Base-by-base conservation (phyloP, 2,888 invertebrate genomes). In the Chrysodeixis includens region DNA sequence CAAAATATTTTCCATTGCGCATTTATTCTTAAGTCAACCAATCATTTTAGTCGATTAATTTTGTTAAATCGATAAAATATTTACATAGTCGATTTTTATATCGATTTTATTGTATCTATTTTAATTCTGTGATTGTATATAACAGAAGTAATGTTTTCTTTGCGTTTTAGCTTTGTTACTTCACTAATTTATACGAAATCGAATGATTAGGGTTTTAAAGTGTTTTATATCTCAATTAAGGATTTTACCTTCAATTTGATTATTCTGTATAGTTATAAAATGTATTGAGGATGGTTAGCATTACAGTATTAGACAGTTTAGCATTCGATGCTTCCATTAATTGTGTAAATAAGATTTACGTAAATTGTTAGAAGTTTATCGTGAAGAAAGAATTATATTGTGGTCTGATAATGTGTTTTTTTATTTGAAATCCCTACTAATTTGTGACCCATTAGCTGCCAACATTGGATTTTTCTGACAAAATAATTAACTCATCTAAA, bases 281-380 rank as follows among this genome's bases (percentile, higher is more conserved):
- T 73, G 62, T 83, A 74, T 81, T 65, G 70, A 78, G 44, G 75
- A 77, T 73, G 66, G 78, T 82, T 89, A 89, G 87, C 82, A 81
- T 89, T 86, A 88, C 90, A 91, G 89, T 92, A 90, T 90, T 92
- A 90, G 88, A 85, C 86, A 80, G 83, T 87, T 90, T 86, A 90
- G 89, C 89, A 90, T 93, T 87, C 86, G 86, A 92, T 91, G 93
- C 92, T 92, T 93, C 90, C 91, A 91, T 87, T 87, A 86, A 87
- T 89, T 91, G 85, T 93, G 93, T 94, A 93, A 91, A 93, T 93
- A 93, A 90, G 83, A 92, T 91, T 92, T 92, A 92, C 88, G 86
- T 90, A 88, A 86, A 86, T 90, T 90, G 90, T 92, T 93, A 93
- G 92, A 89, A 83, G 86, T 89, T 91, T 91, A 92, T 88, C 82